phyloP scores from a whole-genome alignment of 2,113 vertebrate species.

The Dipodomys stephensi region DNA sequence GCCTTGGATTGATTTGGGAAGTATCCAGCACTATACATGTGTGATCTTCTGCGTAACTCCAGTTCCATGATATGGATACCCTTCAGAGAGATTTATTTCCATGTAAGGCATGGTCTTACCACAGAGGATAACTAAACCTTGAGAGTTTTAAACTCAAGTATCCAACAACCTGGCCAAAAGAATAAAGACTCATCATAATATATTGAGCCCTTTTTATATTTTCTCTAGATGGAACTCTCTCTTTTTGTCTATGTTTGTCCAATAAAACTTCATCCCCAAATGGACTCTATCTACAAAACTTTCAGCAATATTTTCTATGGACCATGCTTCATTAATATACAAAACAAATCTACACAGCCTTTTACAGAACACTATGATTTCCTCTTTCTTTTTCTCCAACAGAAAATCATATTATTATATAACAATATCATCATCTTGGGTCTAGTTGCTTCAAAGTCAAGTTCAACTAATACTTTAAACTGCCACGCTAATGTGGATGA shows the following conservation, averaged over 20 bases:
- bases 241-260: neutral
- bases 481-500: neutral
- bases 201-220: neutral
- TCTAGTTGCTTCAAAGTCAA: neutral
- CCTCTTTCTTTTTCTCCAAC: neutral
- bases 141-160: neutral
- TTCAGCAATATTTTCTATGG: neutral
- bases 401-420: neutral
- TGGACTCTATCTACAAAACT: neutral
- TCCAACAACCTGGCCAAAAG: neutral
- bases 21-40: neutral
- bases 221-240: neutral
- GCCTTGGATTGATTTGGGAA: neutral
- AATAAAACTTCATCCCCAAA: neutral
- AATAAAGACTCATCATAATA: too few species aligned
- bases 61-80: neutral
- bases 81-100: neutral
- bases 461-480: neutral
- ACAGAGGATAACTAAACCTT: neutral
- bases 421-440: neutral
- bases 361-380: neutral
- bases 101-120: neutral
- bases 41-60: too few species aligned
- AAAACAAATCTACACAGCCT: fast-evolving
- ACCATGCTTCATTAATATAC: neutral